These are phyloP conservation scores for Prionailurus viverrinus DNA, from an alignment of 2,113 vertebrate genomes.

Conservation along the genomic window DNA sequence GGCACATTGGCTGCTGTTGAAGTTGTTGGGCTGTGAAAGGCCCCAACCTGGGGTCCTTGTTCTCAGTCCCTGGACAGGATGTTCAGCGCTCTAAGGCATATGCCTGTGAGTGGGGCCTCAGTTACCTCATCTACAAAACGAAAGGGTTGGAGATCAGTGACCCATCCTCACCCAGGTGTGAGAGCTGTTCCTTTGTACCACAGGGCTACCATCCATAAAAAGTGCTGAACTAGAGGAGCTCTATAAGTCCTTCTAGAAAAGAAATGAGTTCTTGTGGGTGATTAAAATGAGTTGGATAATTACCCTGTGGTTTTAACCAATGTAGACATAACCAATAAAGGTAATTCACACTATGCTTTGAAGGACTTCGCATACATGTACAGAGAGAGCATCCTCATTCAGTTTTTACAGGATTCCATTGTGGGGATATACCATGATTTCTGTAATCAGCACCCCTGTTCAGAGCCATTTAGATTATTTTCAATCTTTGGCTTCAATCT, in stretches of 20 bases:
- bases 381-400: not conserved
- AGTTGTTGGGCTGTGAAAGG: not conserved
- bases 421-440: not conserved
- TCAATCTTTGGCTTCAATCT: constrained; percentile 37
- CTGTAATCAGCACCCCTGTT: not conserved
- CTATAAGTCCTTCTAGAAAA: constrained; percentile 7
- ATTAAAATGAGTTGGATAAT: constrained; percentile 29
- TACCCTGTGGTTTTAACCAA: not conserved
- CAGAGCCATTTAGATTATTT: not conserved
- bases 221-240: not conserved
- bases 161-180: not conserved
- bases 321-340: not conserved
- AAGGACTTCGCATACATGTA: not conserved
- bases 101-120: not conserved
- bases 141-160: not conserved
- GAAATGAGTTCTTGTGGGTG: not conserved
- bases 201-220: not conserved
- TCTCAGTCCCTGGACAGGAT: not conserved
- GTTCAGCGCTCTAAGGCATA: not conserved
- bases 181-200: not conserved
- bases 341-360: not conserved
- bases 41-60: not conserved
- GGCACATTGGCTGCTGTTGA: not conserved
- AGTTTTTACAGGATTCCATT: not conserved
- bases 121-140: not conserved